Evolutionary conservation across 2,113 vertebrate genomes (phyloP).

Genomic region (Brachyistius frenatus): DNA sequence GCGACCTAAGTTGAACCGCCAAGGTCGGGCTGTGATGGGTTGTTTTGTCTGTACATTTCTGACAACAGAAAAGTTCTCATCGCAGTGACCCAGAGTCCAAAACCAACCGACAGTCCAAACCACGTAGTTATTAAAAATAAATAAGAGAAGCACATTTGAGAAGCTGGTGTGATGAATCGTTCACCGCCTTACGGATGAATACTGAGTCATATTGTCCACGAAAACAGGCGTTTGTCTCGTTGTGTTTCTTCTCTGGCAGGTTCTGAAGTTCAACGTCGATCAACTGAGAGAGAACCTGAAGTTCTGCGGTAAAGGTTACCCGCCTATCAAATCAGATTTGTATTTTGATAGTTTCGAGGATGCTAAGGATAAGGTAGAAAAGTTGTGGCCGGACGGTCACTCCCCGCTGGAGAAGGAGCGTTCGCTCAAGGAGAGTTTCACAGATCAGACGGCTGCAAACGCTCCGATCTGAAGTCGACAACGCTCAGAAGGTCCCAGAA

Average conservation of each 20-base stretch:
- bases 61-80: no score
- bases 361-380: fast-evolving
- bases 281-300: constrained; percentile 35
- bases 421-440: not conserved
- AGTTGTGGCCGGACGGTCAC: not conserved
- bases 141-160: no score
- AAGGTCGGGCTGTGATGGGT: no score
- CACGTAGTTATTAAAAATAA: no score
- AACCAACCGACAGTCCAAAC: no score
- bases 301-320: fast-evolving
- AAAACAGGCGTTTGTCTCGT: not conserved
- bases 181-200: no score
- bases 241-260: not conserved
- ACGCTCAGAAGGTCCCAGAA: no score
- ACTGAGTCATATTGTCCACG: no score
- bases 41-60: no score
- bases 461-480: not conserved
- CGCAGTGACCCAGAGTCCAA: no score
- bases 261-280: constrained; percentile 4
- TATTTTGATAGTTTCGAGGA: fast-evolving
- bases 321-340: fast-evolving
- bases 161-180: no score
- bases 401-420: not conserved
- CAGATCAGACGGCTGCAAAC: not conserved
- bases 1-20: no score